A percentile compares a stretch with the other conserved stretches of the same genome.
Evolutionary conservation across 2,888 invertebrate genomes (phyloP).

Genomic region (Timema cristinae): DNA sequence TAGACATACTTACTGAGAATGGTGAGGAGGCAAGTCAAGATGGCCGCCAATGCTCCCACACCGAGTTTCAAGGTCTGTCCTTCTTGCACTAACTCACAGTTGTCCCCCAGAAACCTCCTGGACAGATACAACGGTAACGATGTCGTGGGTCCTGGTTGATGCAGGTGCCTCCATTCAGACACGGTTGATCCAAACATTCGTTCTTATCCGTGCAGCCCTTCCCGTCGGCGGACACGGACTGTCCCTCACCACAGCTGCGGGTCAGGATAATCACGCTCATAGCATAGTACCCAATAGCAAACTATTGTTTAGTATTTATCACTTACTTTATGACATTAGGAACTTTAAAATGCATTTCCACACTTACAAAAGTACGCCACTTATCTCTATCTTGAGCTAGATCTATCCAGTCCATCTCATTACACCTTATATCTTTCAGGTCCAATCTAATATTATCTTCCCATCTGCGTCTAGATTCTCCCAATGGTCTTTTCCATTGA

Average conservation of each 20-base stretch:
- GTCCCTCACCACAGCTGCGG: constrained; percentile 44
- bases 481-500: too few relatives aligned
- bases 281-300: too few relatives aligned
- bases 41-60: constrained; percentile 53
- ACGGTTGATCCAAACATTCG: constrained; percentile 46
- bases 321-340: too few relatives aligned
- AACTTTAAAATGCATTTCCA: too few relatives aligned
- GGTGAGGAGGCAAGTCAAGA: constrained; percentile 51
- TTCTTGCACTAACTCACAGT: constrained; percentile 46
- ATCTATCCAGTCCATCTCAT: too few relatives aligned
- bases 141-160: constrained; percentile 43
- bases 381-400: too few relatives aligned
- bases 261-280: too few relatives aligned
- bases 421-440: too few relatives aligned
- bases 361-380: too few relatives aligned
- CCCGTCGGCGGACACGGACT: constrained; percentile 41
- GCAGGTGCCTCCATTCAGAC: constrained; percentile 46
- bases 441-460: too few relatives aligned
- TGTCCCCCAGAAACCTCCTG: constrained; percentile 43
- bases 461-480: too few relatives aligned
- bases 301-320: too few relatives aligned
- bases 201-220: constrained; percentile 46
- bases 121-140: constrained; percentile 44
- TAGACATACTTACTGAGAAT: constrained; percentile 48
- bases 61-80: constrained; percentile 49